A percentile compares a stretch with the other conserved stretches of the same genome.
These are phyloP conservation scores for Leptopilina boulardi DNA, from an alignment of 1,140 invertebrate genomes.

Conservation along the genomic window DNA sequence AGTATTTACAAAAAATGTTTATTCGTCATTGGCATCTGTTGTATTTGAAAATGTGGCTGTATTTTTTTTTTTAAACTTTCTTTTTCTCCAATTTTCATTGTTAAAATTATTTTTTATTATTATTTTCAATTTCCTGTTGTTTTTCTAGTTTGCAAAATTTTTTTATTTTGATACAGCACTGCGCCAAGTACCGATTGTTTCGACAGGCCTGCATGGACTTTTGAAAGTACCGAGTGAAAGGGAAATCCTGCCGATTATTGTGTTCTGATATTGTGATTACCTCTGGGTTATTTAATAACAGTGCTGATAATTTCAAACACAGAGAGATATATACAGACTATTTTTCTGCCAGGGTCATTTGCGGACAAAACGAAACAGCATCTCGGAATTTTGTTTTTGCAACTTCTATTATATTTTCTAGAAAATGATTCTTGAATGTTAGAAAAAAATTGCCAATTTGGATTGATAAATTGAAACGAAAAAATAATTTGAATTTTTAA, in stretches of 20 bases:
- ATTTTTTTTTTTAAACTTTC: not conserved
- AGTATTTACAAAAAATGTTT: constrained; percentile 47
- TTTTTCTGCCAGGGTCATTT: constrained; percentile 1
- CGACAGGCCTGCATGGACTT: constrained; percentile 46
- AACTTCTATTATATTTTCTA: not conserved
- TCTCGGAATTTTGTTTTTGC: not conserved
- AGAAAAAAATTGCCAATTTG: too few relatives aligned
- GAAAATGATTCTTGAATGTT: not conserved
- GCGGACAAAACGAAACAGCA: not conserved
- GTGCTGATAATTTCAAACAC: constrained; percentile 18
- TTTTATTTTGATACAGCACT: not conserved
- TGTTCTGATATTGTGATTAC: constrained; percentile 32
- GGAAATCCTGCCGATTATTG: constrained; percentile 51
- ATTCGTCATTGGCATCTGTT: constrained; percentile 42
- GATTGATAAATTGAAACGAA: too few relatives aligned
- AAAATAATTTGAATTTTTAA: too few relatives aligned
- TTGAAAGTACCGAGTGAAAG: constrained; percentile 50
- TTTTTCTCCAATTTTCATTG: not conserved
- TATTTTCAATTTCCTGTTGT: not conserved
- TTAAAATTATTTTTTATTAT: not conserved
- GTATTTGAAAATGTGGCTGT: constrained; percentile 40
- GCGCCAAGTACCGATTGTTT: constrained; percentile 44
- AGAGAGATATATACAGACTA: too few relatives aligned
- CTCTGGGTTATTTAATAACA: constrained; percentile 25
- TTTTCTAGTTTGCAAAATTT: not conserved